Conservation (phyloP, 2,797 vertebrate genomes). For the Sandelia bainsii region DNA sequence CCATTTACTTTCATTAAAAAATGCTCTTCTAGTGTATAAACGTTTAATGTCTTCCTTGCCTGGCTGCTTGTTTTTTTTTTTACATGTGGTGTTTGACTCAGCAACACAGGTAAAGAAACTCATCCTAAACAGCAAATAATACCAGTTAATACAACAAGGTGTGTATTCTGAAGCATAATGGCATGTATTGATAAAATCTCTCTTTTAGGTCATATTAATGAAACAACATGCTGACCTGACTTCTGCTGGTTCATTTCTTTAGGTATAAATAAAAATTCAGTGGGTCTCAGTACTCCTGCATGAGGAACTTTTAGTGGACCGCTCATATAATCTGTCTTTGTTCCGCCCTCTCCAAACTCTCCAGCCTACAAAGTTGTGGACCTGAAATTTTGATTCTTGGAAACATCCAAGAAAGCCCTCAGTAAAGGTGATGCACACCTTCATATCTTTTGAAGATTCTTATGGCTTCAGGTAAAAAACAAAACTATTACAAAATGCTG, state of each 20-base stretch:
- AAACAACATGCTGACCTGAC: background rate
- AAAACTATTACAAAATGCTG: background rate
- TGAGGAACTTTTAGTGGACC: too few relatives aligned
- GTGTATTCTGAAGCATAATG: too few relatives aligned
- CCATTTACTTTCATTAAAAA: background rate
- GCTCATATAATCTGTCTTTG: background rate
- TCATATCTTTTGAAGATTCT: background rate
- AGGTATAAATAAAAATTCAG: too few relatives aligned
- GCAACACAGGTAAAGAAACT: background rate
- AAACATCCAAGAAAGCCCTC: background rate
- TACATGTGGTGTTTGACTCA: conserved; percentile 2
- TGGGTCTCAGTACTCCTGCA: too few relatives aligned
- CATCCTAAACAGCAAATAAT: too few relatives aligned
- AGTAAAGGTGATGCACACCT: background rate
- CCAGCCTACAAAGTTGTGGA: background rate
- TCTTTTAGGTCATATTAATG: too few relatives aligned
- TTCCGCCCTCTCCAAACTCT: too few relatives aligned
- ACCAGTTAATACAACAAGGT: too few relatives aligned
- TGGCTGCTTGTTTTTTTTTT: background rate
- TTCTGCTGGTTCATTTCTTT: too few relatives aligned
- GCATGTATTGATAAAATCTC: too few relatives aligned
- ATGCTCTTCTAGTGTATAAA: background rate
- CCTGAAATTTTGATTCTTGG: background rate
- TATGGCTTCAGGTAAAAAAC: background rate
- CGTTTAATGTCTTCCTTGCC: background rate